A percentile compares a stretch with the other conserved stretches of the same genome.
Evolutionary conservation across 1,140 invertebrate genomes (phyloP).

Genomic region (Mizuhopecten yessoensis): DNA sequence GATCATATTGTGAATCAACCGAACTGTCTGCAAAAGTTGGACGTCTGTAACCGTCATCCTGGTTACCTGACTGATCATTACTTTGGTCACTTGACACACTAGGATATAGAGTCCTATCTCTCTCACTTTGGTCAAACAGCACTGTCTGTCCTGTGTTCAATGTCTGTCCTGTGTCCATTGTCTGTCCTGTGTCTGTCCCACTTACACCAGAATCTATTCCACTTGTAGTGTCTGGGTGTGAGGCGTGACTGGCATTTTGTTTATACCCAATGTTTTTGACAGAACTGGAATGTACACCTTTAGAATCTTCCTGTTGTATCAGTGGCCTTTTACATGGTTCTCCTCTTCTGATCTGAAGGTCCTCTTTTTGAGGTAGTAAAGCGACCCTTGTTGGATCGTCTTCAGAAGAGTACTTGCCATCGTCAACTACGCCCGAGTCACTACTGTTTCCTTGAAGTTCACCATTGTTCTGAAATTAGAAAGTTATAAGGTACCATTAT

Average conservation of each 20-base stretch:
- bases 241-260: neutral
- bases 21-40: conserved; percentile 1
- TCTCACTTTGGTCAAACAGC: neutral
- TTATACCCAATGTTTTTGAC: neutral
- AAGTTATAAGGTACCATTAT: neutral
- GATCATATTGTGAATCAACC: neutral
- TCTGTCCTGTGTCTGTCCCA: neutral
- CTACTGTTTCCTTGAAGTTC: conserved; percentile 3
- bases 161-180: neutral
- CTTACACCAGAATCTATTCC: neutral
- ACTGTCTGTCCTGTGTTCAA: neutral
- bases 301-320: neutral
- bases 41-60: neutral
- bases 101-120: neutral
- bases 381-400: neutral
- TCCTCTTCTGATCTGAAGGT: neutral
- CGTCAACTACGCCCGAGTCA: neutral
- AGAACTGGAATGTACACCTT: neutral
- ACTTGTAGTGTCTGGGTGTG: neutral
- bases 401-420: neutral
- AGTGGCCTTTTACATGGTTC: neutral
- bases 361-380: neutral
- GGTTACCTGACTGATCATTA: neutral
- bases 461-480: neutral
- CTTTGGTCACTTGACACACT: neutral